Conservation (phyloP, 2,888 invertebrate species). For the Ligdia adustata region DNA sequence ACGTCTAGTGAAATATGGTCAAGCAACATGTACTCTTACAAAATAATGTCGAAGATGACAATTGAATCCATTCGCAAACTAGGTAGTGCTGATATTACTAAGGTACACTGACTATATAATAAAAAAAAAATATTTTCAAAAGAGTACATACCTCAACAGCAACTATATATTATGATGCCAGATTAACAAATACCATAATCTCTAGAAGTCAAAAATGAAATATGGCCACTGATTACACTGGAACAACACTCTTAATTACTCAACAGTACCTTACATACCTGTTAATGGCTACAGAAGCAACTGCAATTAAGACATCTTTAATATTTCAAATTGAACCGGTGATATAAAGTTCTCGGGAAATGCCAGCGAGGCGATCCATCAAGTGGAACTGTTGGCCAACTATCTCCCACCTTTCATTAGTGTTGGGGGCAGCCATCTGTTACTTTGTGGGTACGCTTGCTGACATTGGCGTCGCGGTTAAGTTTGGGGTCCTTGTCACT, state of each 20-base stretch:
- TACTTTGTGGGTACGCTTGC: constrained; percentile 4
- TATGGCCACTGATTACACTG: constrained; percentile 9
- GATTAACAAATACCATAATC: not conserved
- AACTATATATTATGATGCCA: too few species aligned
- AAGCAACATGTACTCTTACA: too few species aligned
- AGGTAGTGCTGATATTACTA: too few species aligned
- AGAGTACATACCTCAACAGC: too few species aligned
- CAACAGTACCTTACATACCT: constrained; percentile 3
- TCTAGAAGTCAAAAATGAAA: not conserved
- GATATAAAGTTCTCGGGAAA: constrained; percentile 29
- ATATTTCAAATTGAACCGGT: constrained; percentile 25
- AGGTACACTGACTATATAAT: too few species aligned
- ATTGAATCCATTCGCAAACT: too few species aligned
- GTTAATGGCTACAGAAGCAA: constrained; percentile 26
- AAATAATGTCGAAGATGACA: too few species aligned
- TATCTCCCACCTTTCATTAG: constrained; percentile 38
- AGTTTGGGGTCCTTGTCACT: not conserved
- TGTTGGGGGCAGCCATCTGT: constrained; percentile 18
- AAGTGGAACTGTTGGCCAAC: constrained; percentile 31
- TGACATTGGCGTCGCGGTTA: constrained; percentile 1
- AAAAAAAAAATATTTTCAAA: too few species aligned
- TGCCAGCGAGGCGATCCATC: constrained; percentile 30
- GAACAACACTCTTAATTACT: not conserved
- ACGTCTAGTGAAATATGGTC: too few species aligned
- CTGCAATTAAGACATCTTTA: constrained; percentile 32